phyloP scores from a whole-genome alignment of 92 coral and sea anemone species.

The Parazoanthus swiftii region DNA sequence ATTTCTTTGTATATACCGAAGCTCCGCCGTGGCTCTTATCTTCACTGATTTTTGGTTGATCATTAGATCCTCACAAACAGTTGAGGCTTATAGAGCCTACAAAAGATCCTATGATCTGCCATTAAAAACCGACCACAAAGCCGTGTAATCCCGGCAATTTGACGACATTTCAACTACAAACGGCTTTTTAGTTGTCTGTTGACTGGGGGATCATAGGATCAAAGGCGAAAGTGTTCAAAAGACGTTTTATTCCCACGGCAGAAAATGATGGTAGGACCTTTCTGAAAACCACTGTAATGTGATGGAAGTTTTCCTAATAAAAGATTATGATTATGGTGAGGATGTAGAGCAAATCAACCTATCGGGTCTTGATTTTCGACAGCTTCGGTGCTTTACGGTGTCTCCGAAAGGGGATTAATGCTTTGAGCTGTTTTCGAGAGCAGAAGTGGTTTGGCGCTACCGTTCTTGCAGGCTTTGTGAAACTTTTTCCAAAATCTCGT shows the following conservation, averaged over 20 bases:
- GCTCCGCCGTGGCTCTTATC: no score
- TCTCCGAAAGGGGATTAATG: neutral
- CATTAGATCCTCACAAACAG: no score
- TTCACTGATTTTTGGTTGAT: no score
- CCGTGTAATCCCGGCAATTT: no score
- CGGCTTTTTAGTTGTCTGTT: neutral
- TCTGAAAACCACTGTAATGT: no score
- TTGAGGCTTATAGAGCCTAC: no score
- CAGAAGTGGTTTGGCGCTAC: neutral
- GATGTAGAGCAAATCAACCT: neutral
- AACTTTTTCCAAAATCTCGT: neutral
- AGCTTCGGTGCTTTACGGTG: neutral
- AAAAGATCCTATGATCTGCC: no score
- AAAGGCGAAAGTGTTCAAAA: neutral
- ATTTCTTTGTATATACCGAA: no score
- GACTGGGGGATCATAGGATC: neutral
- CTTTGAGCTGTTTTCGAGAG: slow-evolving; percentile 17
- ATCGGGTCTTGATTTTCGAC: slow-evolving; percentile 1
- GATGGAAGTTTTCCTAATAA: no score
- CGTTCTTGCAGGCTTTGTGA: slow-evolving; percentile 17
- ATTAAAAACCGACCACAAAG: no score
- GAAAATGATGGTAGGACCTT: neutral
- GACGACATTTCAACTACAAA: neutral
- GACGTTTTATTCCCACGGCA: neutral
- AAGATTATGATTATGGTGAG: neutral